phyloP scores from a whole-genome alignment of 2,888 invertebrate species.

The Morpho achilles region DNA sequence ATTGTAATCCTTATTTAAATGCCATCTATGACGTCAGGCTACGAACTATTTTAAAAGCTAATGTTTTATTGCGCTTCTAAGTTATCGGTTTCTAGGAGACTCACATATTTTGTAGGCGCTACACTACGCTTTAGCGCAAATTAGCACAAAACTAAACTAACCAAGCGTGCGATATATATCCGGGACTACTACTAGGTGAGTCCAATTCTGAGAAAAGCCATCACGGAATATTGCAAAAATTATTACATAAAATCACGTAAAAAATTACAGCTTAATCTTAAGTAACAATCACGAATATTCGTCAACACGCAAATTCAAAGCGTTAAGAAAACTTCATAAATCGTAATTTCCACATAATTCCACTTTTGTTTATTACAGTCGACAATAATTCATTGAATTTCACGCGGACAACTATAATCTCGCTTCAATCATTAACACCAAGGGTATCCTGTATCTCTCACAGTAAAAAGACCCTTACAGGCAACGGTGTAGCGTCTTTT shows the following conservation, averaged over 20 bases:
- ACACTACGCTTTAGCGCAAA: too few species aligned
- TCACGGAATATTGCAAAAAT: too few species aligned
- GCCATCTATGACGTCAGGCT: too few species aligned
- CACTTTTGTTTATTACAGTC: constrained; percentile 26
- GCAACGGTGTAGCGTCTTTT: constrained; percentile 19
- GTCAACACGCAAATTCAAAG: constrained; percentile 9
- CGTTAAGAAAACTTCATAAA: constrained; percentile 12
- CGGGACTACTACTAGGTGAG: too few species aligned
- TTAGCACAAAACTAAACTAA: too few species aligned
- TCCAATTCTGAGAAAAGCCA: too few species aligned
- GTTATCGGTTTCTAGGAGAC: too few species aligned
- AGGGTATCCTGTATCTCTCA: constrained; percentile 6
- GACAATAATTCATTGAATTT: constrained; percentile 31
- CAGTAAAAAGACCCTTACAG: constrained; percentile 20
- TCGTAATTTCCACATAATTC: constrained; percentile 24
- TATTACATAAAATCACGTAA: neutral
- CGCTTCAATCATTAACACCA: constrained; percentile 24
- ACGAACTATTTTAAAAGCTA: too few species aligned
- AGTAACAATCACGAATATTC: constrained; percentile 7
- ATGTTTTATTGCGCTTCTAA: too few species aligned
- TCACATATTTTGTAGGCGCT: too few species aligned
- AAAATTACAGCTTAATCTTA: neutral
- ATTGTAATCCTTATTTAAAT: too few species aligned
- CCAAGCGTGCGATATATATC: too few species aligned
- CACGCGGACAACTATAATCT: constrained; percentile 25